A percentile compares a stretch with the other conserved stretches of the same genome.
phyloP scores from a whole-genome alignment of 2,797 vertebrate species.

The Acomys russatus region DNA sequence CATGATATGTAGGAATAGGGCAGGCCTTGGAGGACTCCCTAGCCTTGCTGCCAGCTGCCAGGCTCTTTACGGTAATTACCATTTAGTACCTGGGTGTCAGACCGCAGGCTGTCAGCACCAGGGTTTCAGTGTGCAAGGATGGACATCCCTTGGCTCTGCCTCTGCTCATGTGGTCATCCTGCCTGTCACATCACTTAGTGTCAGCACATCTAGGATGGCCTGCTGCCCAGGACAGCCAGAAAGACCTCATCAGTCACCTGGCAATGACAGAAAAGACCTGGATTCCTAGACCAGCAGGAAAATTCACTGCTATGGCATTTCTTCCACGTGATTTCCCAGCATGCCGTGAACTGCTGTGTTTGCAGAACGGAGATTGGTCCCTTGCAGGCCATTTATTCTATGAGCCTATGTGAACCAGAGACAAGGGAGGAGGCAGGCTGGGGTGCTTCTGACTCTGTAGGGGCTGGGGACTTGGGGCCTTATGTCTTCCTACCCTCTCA shows the following conservation, averaged over 20 bases:
- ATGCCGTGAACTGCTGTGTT: background rate
- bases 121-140: conserved; percentile 25
- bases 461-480: background rate
- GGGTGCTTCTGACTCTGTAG: background rate
- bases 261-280: conserved; percentile 44
- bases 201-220: background rate
- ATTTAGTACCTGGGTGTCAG: conserved; percentile 15
- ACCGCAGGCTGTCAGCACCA: background rate
- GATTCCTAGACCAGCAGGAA: background rate
- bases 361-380: background rate
- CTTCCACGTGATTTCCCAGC: background rate
- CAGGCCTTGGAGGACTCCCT: background rate
- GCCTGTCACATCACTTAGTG: background rate
- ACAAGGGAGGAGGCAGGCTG: background rate
- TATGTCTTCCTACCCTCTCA: background rate
- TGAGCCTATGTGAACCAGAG: background rate
- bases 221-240: background rate
- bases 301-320: background rate
- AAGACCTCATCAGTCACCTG: conserved; percentile 13
- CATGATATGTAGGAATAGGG: background rate
- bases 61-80: conserved; percentile 27
- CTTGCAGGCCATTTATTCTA: background rate
- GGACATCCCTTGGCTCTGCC: background rate
- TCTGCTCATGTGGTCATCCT: background rate
- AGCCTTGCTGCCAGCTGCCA: background rate